These are phyloP conservation scores for Syngnathoides biaculeatus DNA, from an alignment of 2,113 vertebrate genomes.

Conservation along the genomic window DNA sequence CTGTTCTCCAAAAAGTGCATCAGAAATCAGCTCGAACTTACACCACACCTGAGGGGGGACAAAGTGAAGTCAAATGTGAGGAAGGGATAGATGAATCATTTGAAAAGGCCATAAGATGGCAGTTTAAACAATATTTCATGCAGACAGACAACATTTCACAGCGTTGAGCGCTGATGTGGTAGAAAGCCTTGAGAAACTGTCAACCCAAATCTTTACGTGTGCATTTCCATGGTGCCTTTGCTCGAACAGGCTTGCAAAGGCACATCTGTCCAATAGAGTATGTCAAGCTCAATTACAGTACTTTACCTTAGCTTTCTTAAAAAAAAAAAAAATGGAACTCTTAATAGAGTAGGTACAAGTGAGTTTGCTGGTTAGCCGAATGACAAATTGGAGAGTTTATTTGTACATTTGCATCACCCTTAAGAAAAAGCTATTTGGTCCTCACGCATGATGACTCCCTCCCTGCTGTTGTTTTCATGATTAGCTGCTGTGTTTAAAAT, in stretches of 20 bases:
- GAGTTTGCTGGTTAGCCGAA: neutral
- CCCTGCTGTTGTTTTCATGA: conserved; percentile 55
- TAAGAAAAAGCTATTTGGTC: conserved; percentile 53
- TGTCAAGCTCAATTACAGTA: neutral
- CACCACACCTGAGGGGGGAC: neutral
- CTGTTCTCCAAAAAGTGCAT: neutral
- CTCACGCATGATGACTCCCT: conserved; percentile 40
- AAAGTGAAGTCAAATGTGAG: neutral
- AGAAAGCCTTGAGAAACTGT: conserved; percentile 29
- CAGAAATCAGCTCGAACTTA: neutral
- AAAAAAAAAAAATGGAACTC: neutral
- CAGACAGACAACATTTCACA: neutral
- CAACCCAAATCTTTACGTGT: conserved; percentile 38
- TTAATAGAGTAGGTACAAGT: neutral
- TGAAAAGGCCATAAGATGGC: neutral
- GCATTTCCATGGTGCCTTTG: conserved; percentile 20
- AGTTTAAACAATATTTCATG: neutral
- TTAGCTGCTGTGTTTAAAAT: conserved; percentile 59
- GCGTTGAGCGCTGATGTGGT: neutral
- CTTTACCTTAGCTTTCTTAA: neutral
- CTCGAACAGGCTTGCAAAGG: conserved; percentile 28
- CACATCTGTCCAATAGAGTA: conserved; percentile 20
- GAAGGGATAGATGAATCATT: neutral
- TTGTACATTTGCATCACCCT: conserved; percentile 33
- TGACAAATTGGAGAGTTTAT: neutral